A percentile compares a stretch with the other conserved stretches of the same genome.
These are phyloP conservation scores for Drosophila infuscata DNA, from an alignment of 2,888 invertebrate species.

Conservation along the genomic window DNA sequence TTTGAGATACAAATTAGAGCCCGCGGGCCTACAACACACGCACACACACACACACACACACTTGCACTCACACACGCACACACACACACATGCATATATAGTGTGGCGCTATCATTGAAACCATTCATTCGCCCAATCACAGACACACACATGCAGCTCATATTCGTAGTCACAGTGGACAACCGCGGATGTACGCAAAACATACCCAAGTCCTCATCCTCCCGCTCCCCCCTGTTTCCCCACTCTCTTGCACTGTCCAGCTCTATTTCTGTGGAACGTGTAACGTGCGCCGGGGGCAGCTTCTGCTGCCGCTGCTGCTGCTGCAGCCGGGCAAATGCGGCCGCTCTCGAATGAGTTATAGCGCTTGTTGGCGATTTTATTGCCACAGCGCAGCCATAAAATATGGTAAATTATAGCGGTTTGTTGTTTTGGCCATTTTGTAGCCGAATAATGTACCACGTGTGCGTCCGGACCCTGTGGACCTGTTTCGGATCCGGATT, in stretches of 20 bases:
- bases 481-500: constrained; percentile 64
- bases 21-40: constrained; percentile 36
- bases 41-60: constrained; percentile 1
- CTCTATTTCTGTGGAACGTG: constrained; percentile 37
- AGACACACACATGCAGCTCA: constrained; percentile 5
- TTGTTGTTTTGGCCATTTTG: constrained; percentile 84
- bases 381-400: constrained; percentile 84
- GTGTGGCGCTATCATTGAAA: constrained; percentile 46
- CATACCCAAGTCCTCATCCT: constrained; percentile 40
- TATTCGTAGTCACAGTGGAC: constrained; percentile 28
- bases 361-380: constrained; percentile 84
- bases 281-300: constrained; percentile 73
- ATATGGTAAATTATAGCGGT: constrained; percentile 85
- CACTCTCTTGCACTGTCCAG: not conserved
- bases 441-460: constrained; percentile 83
- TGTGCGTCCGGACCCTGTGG: constrained; percentile 73
- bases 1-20: constrained; percentile 75
- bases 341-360: constrained; percentile 83
- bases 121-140: constrained; percentile 51
- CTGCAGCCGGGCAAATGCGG: constrained; percentile 33
- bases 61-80: not conserved
- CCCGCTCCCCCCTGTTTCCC: not conserved
- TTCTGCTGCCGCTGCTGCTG: constrained; percentile 48
- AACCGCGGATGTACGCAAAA: constrained; percentile 66
- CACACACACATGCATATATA: constrained; percentile 9